Conservation (phyloP, 2,113 vertebrate species). For the Campylorhamphus procurvoides region DNA sequence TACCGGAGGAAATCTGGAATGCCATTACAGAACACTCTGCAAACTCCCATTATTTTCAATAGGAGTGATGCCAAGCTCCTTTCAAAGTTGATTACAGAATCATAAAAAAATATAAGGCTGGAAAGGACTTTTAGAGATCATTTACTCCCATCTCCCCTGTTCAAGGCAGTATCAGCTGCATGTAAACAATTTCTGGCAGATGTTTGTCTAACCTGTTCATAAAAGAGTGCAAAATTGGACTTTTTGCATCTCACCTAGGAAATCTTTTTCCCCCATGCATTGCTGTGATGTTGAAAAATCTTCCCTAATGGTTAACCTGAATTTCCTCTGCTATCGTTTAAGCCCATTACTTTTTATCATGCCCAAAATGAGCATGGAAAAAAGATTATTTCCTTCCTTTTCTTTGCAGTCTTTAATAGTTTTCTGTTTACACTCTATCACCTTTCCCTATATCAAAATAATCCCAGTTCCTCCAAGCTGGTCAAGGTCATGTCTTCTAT, state of each 20-base stretch:
- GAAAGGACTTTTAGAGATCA: slow-evolving; percentile 69
- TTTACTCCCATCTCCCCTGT: slow-evolving; percentile 39
- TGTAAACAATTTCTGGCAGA: slow-evolving; percentile 61
- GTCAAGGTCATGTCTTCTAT: neutral
- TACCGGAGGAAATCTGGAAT: slow-evolving; percentile 10
- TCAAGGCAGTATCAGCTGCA: slow-evolving; percentile 29
- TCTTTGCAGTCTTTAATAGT: neutral
- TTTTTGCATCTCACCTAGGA: neutral
- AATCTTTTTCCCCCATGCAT: neutral
- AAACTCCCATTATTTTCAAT: slow-evolving; percentile 32
- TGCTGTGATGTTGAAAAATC: neutral
- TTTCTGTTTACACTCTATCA: slow-evolving; percentile 11
- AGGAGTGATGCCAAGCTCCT: slow-evolving; percentile 41
- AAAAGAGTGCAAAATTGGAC: neutral
- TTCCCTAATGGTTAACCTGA: neutral
- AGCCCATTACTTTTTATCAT: slow-evolving; percentile 16
- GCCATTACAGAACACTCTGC: neutral
- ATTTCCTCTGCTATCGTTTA: slow-evolving; percentile 9
- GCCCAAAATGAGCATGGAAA: slow-evolving; percentile 1
- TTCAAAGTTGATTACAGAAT: slow-evolving; percentile 60
- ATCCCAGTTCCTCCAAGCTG: neutral
- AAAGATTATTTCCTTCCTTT: slow-evolving; percentile 36
- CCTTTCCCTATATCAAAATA: slow-evolving; percentile 10
- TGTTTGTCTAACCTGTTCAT: slow-evolving; percentile 45
- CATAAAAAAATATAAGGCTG: slow-evolving; percentile 45